These are phyloP conservation scores for Cydia pomonella DNA, from an alignment of 1,140 invertebrate genomes.

Conservation along the genomic window DNA sequence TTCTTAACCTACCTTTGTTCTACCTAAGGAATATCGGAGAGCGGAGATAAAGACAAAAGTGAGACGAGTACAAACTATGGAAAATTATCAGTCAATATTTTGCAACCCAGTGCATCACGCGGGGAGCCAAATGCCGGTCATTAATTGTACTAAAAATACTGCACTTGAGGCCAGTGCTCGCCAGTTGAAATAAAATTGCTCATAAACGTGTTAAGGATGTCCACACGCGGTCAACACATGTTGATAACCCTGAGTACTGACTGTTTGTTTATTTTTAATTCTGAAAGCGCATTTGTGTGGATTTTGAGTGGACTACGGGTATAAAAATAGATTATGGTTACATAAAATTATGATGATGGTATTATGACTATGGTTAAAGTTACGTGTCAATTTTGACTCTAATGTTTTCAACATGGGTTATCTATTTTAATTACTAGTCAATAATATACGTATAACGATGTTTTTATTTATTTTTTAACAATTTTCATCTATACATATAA, in stretches of 20 bases:
- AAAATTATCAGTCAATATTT: slow-evolving; percentile 49
- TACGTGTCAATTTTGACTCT: no score
- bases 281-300: not conserved
- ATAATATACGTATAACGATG: no score
- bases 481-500: no score
- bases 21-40: not conserved
- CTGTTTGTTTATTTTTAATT: not conserved
- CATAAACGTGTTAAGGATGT: slow-evolving; percentile 6
- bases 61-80: not conserved
- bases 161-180: slow-evolving; percentile 50
- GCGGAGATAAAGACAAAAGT: not conserved
- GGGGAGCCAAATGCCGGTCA: slow-evolving; percentile 53
- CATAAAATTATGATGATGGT: no score
- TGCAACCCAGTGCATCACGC: slow-evolving; percentile 37
- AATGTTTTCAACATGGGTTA: no score
- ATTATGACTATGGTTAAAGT: no score
- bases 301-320: not conserved
- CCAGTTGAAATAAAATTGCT: slow-evolving; percentile 22
- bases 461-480: no score
- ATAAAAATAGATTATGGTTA: not conserved
- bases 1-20: not conserved
- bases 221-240: slow-evolving; percentile 24
- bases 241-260: not conserved
- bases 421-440: no score
- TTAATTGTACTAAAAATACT: slow-evolving; percentile 62